These are phyloP conservation scores for Hirtodrosophila cameraria DNA, from an alignment of 2,888 invertebrate species.

Conservation along the genomic window DNA sequence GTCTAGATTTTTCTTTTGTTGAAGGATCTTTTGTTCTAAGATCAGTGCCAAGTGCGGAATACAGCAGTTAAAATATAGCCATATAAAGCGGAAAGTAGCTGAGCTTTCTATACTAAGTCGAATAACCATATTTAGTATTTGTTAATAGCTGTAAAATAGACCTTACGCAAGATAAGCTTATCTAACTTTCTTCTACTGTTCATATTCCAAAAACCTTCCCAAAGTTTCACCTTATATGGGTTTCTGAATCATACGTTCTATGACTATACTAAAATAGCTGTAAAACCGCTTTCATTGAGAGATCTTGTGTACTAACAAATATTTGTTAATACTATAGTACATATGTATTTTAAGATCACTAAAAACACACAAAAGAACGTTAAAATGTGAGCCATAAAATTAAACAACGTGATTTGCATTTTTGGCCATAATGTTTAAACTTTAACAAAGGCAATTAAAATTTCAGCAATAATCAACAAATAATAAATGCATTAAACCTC, in stretches of 20 bases:
- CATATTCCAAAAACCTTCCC: no score
- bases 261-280: background rate
- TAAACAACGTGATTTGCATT: constrained; percentile 25
- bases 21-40: no score
- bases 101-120: no score
- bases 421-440: constrained; percentile 5
- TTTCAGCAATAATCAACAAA: constrained; percentile 1
- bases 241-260: background rate
- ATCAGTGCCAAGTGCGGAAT: no score
- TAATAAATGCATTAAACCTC: background rate
- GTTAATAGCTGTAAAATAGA: no score
- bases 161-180: no score
- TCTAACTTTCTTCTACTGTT: no score
- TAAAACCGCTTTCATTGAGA: background rate
- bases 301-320: background rate
- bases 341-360: constrained; percentile 5
- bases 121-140: no score
- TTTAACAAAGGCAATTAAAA: constrained; percentile 8
- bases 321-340: background rate
- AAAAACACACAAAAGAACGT: background rate
- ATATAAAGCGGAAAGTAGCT: no score
- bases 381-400: background rate
- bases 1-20: no score
- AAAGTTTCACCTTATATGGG: constrained; percentile 14
- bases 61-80: no score